phyloP scores from a whole-genome alignment of 2,888 invertebrate species.

The Girardia tigrina region DNA sequence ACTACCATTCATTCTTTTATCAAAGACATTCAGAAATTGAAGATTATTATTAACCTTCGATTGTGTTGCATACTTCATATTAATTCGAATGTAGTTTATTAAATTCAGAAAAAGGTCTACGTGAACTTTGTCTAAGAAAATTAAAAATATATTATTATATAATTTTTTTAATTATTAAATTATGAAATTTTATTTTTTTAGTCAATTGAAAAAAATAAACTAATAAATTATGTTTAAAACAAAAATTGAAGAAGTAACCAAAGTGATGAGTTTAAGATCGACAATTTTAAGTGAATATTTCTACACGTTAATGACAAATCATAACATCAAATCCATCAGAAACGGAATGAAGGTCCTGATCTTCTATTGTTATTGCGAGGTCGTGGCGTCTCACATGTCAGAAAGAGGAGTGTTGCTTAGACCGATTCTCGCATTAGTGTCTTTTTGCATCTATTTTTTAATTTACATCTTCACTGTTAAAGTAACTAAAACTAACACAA shows the following conservation, averaged over 20 bases:
- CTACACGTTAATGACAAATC: background rate
- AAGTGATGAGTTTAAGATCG: slow-evolving; percentile 14
- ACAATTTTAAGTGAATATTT: background rate
- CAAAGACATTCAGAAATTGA: too few species aligned
- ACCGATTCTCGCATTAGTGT: background rate
- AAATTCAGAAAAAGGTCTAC: too few species aligned
- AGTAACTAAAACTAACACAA: background rate
- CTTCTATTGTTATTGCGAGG: background rate
- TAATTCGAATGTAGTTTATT: too few species aligned
- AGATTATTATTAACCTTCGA: too few species aligned
- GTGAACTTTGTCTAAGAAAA: too few species aligned
- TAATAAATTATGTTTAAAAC: too few species aligned
- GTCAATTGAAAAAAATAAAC: too few species aligned
- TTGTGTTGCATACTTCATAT: too few species aligned
- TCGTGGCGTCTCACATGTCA: background rate
- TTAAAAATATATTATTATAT: too few species aligned
- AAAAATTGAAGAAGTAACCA: background rate
- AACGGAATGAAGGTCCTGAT: slow-evolving; percentile 8
- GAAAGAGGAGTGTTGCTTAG: slow-evolving; percentile 6
- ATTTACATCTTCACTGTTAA: background rate
- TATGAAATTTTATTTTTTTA: too few species aligned
- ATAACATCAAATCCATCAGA: slow-evolving; percentile 2
- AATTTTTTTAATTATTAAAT: too few species aligned
- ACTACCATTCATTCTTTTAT: too few species aligned
- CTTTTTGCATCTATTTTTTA: background rate